Percentiles rank a stretch among this genome's conserved stretches.
phyloP scores from a whole-genome alignment of 2,888 invertebrate genomes.

The Cantharis flavilabris region DNA sequence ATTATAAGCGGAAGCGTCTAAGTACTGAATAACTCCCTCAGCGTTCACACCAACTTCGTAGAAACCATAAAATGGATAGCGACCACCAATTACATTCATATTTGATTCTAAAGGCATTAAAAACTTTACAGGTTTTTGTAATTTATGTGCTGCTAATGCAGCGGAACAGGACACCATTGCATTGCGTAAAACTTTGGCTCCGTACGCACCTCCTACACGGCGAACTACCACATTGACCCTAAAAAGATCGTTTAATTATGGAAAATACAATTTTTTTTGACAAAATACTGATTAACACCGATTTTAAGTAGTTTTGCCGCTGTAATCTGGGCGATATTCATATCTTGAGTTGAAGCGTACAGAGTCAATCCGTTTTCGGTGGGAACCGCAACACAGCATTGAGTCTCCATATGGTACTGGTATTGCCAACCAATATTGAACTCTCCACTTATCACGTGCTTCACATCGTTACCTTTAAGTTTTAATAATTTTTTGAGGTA shows the following conservation, averaged over 20 bases:
- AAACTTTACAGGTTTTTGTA: constrained; percentile 70
- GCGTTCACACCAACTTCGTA: constrained; percentile 70
- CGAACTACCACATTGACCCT: constrained; percentile 73
- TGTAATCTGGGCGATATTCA: constrained; percentile 62
- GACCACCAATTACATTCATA: constrained; percentile 71
- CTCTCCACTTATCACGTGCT: constrained; percentile 59
- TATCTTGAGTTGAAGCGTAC: constrained; percentile 67
- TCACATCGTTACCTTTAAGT: background rate
- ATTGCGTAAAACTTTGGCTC: constrained; percentile 72
- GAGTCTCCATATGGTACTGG: constrained; percentile 80
- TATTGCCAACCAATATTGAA: constrained; percentile 67
- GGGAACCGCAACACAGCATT: constrained; percentile 66
- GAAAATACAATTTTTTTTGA: background rate
- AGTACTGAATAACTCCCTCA: constrained; percentile 68
- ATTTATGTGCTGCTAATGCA: constrained; percentile 68
- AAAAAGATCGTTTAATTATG: background rate
- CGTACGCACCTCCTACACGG: constrained; percentile 82
- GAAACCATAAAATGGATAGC: constrained; percentile 63
- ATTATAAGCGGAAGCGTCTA: constrained; percentile 61
- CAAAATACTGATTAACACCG: constrained; percentile 62
- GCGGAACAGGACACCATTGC: constrained; percentile 65
- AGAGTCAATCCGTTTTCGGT: constrained; percentile 71
- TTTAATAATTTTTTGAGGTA: too few relatives aligned
- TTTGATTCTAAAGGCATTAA: constrained; percentile 71
- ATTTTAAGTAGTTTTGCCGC: constrained; percentile 61